Conservation (phyloP, 2,888 invertebrate genomes). For the Thymelicus lineola region DNA sequence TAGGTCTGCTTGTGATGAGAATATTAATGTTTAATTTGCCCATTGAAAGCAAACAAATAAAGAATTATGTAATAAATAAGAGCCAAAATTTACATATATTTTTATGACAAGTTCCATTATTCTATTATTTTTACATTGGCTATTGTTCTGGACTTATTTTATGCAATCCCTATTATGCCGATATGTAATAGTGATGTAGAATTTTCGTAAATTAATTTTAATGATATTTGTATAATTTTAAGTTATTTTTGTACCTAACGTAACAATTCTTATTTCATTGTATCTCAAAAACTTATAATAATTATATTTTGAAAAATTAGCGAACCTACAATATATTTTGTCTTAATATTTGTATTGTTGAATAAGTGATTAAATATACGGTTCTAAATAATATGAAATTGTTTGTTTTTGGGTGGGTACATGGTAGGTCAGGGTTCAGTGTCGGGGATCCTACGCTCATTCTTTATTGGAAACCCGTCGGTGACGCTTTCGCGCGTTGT, state of each 20-base stretch:
- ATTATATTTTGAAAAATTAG: slow-evolving; percentile 26
- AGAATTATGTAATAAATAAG: not conserved
- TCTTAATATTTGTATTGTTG: slow-evolving; percentile 36
- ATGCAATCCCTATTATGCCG: not conserved
- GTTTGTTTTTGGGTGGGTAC: not conserved
- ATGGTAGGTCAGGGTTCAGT: not conserved
- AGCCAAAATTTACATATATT: not conserved
- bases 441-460: no score
- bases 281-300: slow-evolving; percentile 26
- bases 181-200: slow-evolving; percentile 3
- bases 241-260: slow-evolving; percentile 33
- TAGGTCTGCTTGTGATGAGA: not conserved
- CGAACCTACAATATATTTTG: slow-evolving; percentile 30
- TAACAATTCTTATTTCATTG: slow-evolving; percentile 25
- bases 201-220: slow-evolving; percentile 23
- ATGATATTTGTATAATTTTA: slow-evolving; percentile 25
- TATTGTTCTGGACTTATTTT: not conserved
- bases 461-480: no score
- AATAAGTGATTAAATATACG: slow-evolving; percentile 30
- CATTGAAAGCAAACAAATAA: not conserved
- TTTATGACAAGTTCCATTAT: not conserved
- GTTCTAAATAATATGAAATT: slow-evolving; percentile 16
- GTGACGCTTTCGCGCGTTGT: no score
- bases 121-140: not conserved
- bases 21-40: not conserved